Evolutionary conservation across 2,888 invertebrate genomes (phyloP), one percentile per base, ranked within the genome.

Genomic region (Aporophyla lueneburgensis): DNA sequence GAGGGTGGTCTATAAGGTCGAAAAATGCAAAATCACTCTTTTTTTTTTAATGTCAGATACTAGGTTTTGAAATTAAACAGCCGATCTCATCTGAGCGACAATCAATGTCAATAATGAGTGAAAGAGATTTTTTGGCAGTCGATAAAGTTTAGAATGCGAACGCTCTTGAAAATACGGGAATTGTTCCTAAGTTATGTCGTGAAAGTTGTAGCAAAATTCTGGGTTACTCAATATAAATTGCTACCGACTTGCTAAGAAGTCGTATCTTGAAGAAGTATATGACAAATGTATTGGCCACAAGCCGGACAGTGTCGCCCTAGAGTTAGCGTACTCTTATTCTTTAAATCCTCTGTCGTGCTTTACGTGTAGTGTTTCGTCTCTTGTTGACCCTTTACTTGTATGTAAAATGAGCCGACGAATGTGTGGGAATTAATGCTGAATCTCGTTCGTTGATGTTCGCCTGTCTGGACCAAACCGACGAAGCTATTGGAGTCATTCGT

Each of bases 301-400:
- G 43, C 24, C 56, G n/a, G 43, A 21, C 46, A 74, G 24, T 81
- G 19, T 46, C 49, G n/a, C 56, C 16, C 61, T 66, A 53, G 33
- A 6, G 51, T 71, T 78, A 82, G 56, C 71, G 43, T 78, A 81
- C 71, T 81, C 69, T 80, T 84, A 71, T 84, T 67, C 10, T 72
- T 72, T 59, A 82, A 83, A 85, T 83, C 71, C 71, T 83, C 67
- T 82, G 73, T 82, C 78, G 76, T 85, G 85, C 81, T 84, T 85
- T 76, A 76, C 51, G 56, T 85, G 68, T 81, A 80, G 76, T 84
- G 74, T 81, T 81, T 85, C 53, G 58, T 78, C 86, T 77, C 76
- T 72, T 68, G 27, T 71, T 61, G 16, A 67, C 74, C 79, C 83
- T 84, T 85, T 69, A 71, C 53, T 56, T 62, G 43, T 61, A 51